Percentiles rank a stretch among this genome's conserved stretches.
Conservation (phyloP, 1,140 invertebrate genomes). For the Triops longicaudatus region DNA sequence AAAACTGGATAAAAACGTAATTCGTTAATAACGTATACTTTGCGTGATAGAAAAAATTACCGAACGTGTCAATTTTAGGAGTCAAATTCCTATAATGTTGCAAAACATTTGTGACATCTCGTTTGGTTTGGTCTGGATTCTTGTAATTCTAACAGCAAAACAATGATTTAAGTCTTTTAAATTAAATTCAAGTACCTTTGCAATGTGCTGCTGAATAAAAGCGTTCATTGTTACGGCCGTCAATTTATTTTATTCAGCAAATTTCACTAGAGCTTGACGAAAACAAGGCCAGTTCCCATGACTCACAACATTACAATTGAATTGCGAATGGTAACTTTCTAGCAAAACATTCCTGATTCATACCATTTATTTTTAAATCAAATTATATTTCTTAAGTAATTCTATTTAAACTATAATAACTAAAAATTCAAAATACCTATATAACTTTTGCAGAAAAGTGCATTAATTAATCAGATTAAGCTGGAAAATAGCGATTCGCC, state of each 20-base stretch:
- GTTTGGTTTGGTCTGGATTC: conserved; percentile 61
- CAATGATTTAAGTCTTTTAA: not conserved
- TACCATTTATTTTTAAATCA: no score
- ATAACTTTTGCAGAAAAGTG: no score
- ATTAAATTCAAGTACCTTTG: not conserved
- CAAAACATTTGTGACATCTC: conserved; percentile 62
- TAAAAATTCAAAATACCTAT: no score
- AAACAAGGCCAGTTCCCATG: not conserved
- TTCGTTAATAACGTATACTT: conserved; percentile 17
- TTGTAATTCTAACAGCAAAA: conserved; percentile 28
- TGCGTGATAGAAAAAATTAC: conserved; percentile 40
- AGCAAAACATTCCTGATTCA: not conserved
- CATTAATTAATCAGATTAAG: no score
- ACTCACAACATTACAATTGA: not conserved
- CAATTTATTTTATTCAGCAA: not conserved
- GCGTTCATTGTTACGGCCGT: not conserved
- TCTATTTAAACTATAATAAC: no score
- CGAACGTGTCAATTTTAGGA: conserved; percentile 53
- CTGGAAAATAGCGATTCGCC: not conserved
- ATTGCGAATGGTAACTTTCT: not conserved
- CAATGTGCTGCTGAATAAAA: not conserved
- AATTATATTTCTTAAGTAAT: no score
- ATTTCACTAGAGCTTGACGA: not conserved
- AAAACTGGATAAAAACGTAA: conserved; percentile 56
- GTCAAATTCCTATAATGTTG: conserved; percentile 61